Conservation (phyloP, 2,113 vertebrate species). For the Callipepla squamata region DNA sequence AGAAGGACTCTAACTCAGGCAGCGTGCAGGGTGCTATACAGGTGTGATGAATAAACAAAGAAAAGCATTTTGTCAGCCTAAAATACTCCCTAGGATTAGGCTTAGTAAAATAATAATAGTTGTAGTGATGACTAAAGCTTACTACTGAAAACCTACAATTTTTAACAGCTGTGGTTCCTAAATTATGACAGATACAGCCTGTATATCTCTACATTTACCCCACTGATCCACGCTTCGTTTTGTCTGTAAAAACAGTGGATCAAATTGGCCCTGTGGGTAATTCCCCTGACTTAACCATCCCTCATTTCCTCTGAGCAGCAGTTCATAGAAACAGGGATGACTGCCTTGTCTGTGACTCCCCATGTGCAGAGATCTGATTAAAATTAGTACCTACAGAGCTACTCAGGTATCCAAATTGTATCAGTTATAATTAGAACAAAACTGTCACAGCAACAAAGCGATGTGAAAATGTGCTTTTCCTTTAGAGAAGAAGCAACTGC, state of each 20-base stretch:
- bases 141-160: constrained; percentile 69
- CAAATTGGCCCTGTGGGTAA: not conserved
- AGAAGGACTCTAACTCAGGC: constrained; percentile 57
- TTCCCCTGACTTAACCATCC: not conserved
- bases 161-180: constrained; percentile 62
- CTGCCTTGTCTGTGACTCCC: not conserved
- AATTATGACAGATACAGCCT: constrained; percentile 14
- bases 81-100: constrained; percentile 65
- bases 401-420: not conserved
- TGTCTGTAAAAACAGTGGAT: not conserved
- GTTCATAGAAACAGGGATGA: rapidly evolving
- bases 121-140: constrained; percentile 46
- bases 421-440: constrained; percentile 19
- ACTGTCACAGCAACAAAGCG: not conserved
- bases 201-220: not conserved
- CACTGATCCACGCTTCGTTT: not conserved
- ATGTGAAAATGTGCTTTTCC: not conserved
- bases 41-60: constrained; percentile 69
- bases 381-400: constrained; percentile 10
- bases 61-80: constrained; percentile 66
- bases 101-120: constrained; percentile 76
- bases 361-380: not conserved
- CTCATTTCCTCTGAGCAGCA: not conserved
- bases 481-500: constrained; percentile 8
- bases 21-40: constrained; percentile 23